Evolutionary conservation across 1,140 invertebrate genomes (phyloP).

Genomic region (Drosophila biarmipes): DNA sequence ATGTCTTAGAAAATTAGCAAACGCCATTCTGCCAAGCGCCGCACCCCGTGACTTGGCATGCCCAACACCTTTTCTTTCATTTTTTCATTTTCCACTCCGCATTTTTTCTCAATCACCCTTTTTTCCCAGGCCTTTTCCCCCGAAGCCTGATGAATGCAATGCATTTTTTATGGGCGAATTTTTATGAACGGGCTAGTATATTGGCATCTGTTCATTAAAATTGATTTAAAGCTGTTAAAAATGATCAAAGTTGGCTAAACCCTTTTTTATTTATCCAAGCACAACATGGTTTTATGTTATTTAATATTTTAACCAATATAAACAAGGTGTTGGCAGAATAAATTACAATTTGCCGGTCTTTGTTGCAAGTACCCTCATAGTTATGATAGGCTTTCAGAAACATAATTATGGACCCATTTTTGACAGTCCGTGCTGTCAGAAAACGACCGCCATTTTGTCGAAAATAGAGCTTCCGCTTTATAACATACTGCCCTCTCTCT

Average conservation of each 20-base stretch:
- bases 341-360: no score
- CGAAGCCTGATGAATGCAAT: slow-evolving; percentile 59
- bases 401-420: slow-evolving; percentile 2
- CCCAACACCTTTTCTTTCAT: slow-evolving; percentile 28
- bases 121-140: background rate
- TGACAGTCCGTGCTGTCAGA: slow-evolving; percentile 7
- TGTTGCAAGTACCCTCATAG: no score
- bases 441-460: slow-evolving; percentile 27
- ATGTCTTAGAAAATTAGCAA: slow-evolving; percentile 82
- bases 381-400: slow-evolving; percentile 1
- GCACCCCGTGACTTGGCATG: slow-evolving; percentile 48
- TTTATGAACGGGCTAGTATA: slow-evolving; percentile 59
- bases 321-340: no score
- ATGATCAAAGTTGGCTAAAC: background rate
- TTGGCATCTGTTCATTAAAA: slow-evolving; percentile 33
- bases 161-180: slow-evolving; percentile 49
- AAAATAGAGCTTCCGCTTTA: slow-evolving; percentile 32
- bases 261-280: background rate
- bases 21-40: slow-evolving; percentile 24
- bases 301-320: background rate
- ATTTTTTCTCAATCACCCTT: background rate
- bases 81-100: background rate
- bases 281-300: background rate
- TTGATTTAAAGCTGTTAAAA: background rate
- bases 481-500: background rate